phyloP scores from a whole-genome alignment of 2,888 invertebrate species.

The Anorthoa munda region DNA sequence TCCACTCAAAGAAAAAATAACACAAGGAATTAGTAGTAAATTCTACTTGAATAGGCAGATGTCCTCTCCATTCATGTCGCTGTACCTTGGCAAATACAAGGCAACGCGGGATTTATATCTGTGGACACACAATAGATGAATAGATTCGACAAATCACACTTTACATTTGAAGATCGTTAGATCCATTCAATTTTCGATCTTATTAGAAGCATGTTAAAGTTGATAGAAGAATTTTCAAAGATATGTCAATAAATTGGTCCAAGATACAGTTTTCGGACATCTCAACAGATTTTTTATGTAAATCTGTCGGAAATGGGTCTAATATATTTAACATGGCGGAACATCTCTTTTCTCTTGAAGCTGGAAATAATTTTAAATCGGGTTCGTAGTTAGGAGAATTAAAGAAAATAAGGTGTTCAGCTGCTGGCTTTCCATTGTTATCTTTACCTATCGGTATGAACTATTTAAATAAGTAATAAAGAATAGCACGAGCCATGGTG shows the following conservation, averaged over 20 bases:
- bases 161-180: constrained; percentile 11
- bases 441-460: neutral
- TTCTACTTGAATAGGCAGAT: constrained; percentile 64
- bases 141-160: constrained; percentile 13
- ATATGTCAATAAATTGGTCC: constrained; percentile 15
- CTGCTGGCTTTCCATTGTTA: constrained; percentile 18
- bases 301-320: constrained; percentile 52
- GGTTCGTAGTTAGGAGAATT: neutral
- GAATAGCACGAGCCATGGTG: neutral
- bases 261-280: constrained; percentile 40
- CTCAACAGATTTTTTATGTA: constrained; percentile 51
- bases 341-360: constrained; percentile 52
- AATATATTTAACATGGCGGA: constrained; percentile 61
- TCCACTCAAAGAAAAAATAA: constrained; percentile 66
- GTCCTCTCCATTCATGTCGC: constrained; percentile 59
- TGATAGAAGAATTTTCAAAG: neutral
- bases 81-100: constrained; percentile 59
- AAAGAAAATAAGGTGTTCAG: constrained; percentile 17
- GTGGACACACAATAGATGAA: constrained; percentile 46
- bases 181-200: constrained; percentile 24
- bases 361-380: constrained; percentile 35
- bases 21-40: constrained; percentile 67
- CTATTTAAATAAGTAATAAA: no score
- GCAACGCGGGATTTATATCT: constrained; percentile 59
- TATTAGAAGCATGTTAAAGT: neutral